A percentile compares a stretch with the other conserved stretches of the same genome.
These are phyloP conservation scores for Lathronympha strigana DNA, from an alignment of 2,888 invertebrate species.

Conservation along the genomic window DNA sequence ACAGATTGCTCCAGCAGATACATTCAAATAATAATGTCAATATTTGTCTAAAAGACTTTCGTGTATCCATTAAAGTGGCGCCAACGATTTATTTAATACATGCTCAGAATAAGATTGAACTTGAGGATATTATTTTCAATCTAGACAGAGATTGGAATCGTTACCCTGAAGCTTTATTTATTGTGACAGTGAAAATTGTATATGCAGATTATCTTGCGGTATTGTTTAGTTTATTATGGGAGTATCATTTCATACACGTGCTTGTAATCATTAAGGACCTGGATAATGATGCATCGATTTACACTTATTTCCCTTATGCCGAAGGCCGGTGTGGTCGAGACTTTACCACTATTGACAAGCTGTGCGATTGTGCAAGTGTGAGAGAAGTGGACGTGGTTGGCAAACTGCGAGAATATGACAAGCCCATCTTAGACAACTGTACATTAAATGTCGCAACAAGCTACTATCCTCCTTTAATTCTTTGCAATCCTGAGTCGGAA, in stretches of 20 bases:
- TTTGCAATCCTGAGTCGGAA: conserved; percentile 10
- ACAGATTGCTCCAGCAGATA: conserved; percentile 7
- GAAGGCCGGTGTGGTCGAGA: conserved; percentile 35
- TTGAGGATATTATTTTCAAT: conserved; percentile 28
- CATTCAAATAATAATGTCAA: conserved; percentile 8
- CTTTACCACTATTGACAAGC: conserved; percentile 26
- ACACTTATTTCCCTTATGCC: conserved; percentile 36
- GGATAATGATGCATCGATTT: conserved; percentile 25
- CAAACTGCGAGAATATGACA: conserved; percentile 8
- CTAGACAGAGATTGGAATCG: conserved; percentile 29
- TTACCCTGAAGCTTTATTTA: conserved; percentile 28
- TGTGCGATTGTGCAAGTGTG: conserved; percentile 31
- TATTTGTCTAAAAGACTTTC: conserved; percentile 9
- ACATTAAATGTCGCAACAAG: conserved; percentile 32
- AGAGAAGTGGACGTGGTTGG: conserved; percentile 5
- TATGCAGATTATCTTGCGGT: background rate
- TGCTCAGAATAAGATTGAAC: background rate
- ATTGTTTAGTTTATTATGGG: conserved; percentile 32
- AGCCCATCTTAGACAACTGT: conserved; percentile 32
- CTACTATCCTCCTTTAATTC: conserved; percentile 34
- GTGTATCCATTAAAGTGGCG: background rate
- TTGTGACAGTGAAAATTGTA: conserved; percentile 12
- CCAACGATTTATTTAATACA: background rate
- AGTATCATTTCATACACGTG: conserved; percentile 32
- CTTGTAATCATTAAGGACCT: conserved; percentile 23